Base-by-base conservation (phyloP, 2,113 vertebrate species). In the Capricornis sumatraensis region DNA sequence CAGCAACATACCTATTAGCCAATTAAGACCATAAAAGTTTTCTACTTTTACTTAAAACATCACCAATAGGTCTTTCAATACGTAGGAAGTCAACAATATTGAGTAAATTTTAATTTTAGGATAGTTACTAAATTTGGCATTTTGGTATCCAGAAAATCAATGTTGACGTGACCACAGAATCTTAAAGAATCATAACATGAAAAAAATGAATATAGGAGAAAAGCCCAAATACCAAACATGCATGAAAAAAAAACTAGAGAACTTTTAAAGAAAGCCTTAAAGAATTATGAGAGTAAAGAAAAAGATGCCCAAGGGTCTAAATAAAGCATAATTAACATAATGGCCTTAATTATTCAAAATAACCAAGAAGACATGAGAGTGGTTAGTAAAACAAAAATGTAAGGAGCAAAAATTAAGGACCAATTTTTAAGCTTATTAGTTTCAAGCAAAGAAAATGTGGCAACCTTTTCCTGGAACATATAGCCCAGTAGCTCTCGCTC, bases 391-490 rank as follows among this genome's bases (percentile, higher is more conserved):
- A 83, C 50, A 97, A 96, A 53, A 10, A 97, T 5, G 74, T 2
- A 9, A 89, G 43, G 36, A 97, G 71, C 96, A 97, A 97, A 98
- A 97, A 93, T 45, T 91, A 97, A 93, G 62, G 96, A 40, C 74
- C 96, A 82, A 33, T 95, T 98, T 82, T 96, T 79, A 87, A 60
- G 43, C 87, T 95, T 9, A 96, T 82, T 97, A 97, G 84, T 95
- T 93, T 97, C 2, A 97, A 98, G 92, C 89, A 96, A 96, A 98
- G 64, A 97, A 97, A 98, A 98, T 57, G 97, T 90, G 97, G 98
- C 98, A 99, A 99, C 99, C 99, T 99, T 99, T 98, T 99, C 98
- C 95, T 98, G 99, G 99, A 99, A 99, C 99, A 99, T 98, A 99
- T 98, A 99, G 99, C 99, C 97, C 98, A 99, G 99, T 67, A 99